Conservation (phyloP, 2,113 vertebrate species). For the Octodon degus region DNA sequence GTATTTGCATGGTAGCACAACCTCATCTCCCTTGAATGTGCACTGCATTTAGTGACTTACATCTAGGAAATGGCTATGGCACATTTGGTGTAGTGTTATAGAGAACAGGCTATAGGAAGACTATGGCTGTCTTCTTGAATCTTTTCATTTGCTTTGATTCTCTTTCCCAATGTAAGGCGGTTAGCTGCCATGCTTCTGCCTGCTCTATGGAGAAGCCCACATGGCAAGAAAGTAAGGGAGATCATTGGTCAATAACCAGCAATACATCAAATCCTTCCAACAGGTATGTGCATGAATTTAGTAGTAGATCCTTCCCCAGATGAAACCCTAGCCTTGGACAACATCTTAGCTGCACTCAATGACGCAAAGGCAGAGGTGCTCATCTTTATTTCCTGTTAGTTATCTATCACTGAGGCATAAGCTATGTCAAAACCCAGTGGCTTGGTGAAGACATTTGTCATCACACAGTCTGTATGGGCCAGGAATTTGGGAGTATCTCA, state of each 20-base stretch:
- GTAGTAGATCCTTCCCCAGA: not conserved
- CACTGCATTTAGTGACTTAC: not conserved
- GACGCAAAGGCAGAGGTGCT: not conserved
- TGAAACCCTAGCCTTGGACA: not conserved
- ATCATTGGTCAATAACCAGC: not conserved
- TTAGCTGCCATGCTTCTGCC: not conserved
- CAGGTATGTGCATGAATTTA: not conserved
- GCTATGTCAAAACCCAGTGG: not conserved
- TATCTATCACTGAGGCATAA: not conserved
- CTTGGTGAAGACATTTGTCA: not conserved
- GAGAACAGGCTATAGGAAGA: not conserved
- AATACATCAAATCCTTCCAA: not conserved
- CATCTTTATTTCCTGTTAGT: not conserved
- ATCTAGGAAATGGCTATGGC: not conserved
- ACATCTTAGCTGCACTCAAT: not conserved
- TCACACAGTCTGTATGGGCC: not conserved
- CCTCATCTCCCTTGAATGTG: not conserved
- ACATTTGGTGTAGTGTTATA: not conserved
- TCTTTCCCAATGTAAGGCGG: not conserved
- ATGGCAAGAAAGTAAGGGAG: not conserved
- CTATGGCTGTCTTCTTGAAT: not conserved
- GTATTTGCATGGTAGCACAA: not conserved
- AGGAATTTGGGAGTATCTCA: not conserved
- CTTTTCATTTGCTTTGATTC: not conserved
- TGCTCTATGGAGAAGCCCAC: not conserved